Percentiles rank a stretch among this genome's conserved stretches.
These are phyloP conservation scores for Drosophila subsilvestris DNA, from an alignment of 2,888 invertebrate genomes.

Conservation along the genomic window DNA sequence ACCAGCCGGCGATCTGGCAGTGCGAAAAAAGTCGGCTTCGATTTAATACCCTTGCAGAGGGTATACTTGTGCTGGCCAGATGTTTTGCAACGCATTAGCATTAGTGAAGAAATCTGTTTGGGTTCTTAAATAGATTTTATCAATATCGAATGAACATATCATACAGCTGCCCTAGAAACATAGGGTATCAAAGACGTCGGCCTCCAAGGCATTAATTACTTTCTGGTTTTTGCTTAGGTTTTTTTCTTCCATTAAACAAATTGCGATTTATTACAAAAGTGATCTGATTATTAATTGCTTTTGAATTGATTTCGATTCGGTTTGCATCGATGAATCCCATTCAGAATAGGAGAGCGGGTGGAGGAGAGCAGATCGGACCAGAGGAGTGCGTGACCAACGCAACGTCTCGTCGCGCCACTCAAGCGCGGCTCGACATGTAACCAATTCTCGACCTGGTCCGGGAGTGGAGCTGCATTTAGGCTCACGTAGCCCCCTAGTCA, in stretches of 20 bases:
- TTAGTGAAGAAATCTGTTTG: neutral
- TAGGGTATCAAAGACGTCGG: neutral
- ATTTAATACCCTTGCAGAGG: neutral
- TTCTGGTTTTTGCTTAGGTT: slow-evolving; percentile 49
- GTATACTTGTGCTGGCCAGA: neutral
- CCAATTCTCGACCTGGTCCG: slow-evolving; percentile 33
- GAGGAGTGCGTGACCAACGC: slow-evolving; percentile 68
- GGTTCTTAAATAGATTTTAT: neutral
- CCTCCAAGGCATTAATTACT: neutral
- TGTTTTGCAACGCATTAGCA: neutral
- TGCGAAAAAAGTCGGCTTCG: slow-evolving; percentile 60
- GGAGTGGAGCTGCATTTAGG: slow-evolving; percentile 15
- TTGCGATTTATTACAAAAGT: slow-evolving; percentile 76
- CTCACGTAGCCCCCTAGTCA: slow-evolving; percentile 62
- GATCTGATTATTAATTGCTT: slow-evolving; percentile 75
- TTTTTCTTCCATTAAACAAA: slow-evolving; percentile 59
- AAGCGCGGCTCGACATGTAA: slow-evolving; percentile 31
- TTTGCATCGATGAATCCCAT: slow-evolving; percentile 30
- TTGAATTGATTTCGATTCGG: slow-evolving; percentile 62
- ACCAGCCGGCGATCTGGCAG: slow-evolving; percentile 1
- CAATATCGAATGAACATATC: neutral
- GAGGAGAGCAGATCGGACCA: neutral
- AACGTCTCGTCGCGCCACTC: slow-evolving; percentile 51
- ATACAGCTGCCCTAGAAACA: neutral
- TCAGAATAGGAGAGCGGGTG: slow-evolving; percentile 15